Conservation (phyloP, 2,888 invertebrate species). For the Formica aserva region DNA sequence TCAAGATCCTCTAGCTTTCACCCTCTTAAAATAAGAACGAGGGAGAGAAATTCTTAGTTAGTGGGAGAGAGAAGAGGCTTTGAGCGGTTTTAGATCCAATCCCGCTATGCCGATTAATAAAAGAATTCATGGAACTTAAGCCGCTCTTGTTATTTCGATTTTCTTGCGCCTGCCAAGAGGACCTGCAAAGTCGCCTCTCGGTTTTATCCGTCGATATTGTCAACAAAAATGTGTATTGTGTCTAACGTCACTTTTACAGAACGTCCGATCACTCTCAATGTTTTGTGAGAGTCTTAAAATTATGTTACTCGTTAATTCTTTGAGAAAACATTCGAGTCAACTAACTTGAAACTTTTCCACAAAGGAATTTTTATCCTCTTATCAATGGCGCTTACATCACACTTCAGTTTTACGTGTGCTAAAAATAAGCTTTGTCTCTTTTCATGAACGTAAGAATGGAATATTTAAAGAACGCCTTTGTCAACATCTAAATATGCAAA, state of each 20-base stretch:
- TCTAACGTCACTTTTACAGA: conserved; percentile 62
- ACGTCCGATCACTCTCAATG: conserved; percentile 52
- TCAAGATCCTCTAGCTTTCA: background rate
- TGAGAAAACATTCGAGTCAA: conserved; percentile 9
- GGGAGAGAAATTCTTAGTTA: conserved; percentile 23
- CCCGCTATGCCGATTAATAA: conserved; percentile 84
- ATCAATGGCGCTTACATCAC: conserved; percentile 11
- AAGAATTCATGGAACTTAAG: conserved; percentile 84
- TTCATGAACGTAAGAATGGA: background rate
- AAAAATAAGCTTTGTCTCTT: conserved; percentile 15
- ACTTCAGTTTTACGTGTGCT: background rate
- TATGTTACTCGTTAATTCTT: conserved; percentile 37
- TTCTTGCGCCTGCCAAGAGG: conserved; percentile 71
- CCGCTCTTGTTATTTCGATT: conserved; percentile 83
- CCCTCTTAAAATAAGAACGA: conserved; percentile 28
- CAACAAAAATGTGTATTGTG: conserved; percentile 61
- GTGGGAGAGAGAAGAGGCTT: conserved; percentile 56
- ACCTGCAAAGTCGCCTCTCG: conserved; percentile 59
- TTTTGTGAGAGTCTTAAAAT: conserved; percentile 23
- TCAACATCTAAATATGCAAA: background rate
- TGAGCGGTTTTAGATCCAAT: conserved; percentile 82
- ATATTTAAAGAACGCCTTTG: conserved; percentile 8
- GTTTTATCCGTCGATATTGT: conserved; percentile 80
- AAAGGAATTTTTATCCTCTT: conserved; percentile 46
- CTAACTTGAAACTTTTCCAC: conserved; percentile 32